These are phyloP conservation scores for Phrynosoma blainvillii DNA, from an alignment of 2,113 vertebrate genomes.

Conservation along the genomic window DNA sequence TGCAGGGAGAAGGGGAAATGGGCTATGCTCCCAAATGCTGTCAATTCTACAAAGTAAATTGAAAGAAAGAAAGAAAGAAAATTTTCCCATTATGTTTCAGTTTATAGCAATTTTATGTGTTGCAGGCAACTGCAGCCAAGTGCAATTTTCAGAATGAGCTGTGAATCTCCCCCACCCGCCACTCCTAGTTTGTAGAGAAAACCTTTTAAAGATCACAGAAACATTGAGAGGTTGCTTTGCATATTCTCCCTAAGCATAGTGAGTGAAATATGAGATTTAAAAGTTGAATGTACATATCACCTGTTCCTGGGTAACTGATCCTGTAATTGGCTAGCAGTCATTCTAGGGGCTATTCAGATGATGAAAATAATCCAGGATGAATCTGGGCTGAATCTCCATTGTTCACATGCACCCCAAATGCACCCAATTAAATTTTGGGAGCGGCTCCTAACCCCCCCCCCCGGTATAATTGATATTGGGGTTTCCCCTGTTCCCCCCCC, in stretches of 20 bases:
- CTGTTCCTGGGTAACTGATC: neutral
- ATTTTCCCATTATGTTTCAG: neutral
- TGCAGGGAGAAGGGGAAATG: constrained; percentile 34
- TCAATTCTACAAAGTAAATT: constrained; percentile 38
- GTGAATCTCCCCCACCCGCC: fast-evolving
- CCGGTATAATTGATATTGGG: too few relatives aligned
- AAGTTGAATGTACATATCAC: neutral
- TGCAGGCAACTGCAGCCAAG: constrained; percentile 5
- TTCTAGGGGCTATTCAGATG: too few relatives aligned
- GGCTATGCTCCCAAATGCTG: constrained; percentile 40
- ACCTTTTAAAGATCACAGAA: constrained; percentile 2
- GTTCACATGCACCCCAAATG: too few relatives aligned
- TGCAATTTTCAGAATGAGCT: constrained; percentile 39
- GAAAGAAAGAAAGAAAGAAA: neutral
- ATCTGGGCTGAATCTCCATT: too few relatives aligned
- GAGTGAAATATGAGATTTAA: neutral
- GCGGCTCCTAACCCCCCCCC: too few relatives aligned
- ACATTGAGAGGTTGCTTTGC: neutral
- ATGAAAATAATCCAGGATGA: too few relatives aligned
- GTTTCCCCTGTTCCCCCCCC: too few relatives aligned
- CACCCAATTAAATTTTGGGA: too few relatives aligned
- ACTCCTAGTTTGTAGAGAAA: neutral
- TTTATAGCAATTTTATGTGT: constrained; percentile 36
- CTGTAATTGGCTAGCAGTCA: too few relatives aligned
- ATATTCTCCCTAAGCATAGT: neutral